Evolutionary conservation across 2,113 vertebrate species (phyloP), one percentile per base, ranked within the genome.

Genomic region (Rhineura floridana): DNA sequence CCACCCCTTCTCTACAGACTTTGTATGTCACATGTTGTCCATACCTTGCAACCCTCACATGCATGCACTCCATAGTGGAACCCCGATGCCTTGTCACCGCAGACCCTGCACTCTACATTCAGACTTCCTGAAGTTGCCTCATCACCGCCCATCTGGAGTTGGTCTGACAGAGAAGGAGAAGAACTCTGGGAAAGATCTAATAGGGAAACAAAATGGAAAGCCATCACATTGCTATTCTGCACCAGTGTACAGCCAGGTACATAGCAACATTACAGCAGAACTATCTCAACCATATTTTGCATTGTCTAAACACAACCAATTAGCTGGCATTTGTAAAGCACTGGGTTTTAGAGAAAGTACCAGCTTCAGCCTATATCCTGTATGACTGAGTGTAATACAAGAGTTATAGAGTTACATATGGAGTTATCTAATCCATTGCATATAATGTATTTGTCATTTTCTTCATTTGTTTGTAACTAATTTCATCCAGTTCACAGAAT

Each of bases 41-140:
- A 12, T 97, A 99, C 99, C 98, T 99, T 99, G 93, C 99, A 99
- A 85, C 98, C 99, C 94, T 99, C 99, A 0, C 99, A 99, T 15
- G 99, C 99, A 0, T 99, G 99, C 21, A 99, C 98, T 0, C 99
- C 99, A 0, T 99, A 99, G 97, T 99, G 99, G 91, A 99, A 99
- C 55, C 99, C 99, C 0, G 99, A 99, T 30, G 99, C 99, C 95
- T 97, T 98, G 97, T 99, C 99, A 73, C 98, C 98, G 1, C 98
- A 99, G 91, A 99, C 98, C 55, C 98, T 98, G 93, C 99, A 99
- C 94, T 99, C 98, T 94, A 99, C 97, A 7, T 96, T 98, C 92
- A 99, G 98, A 0, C 95, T 97, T 75, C 97, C 84, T 6, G 93
- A 91, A 0, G 97, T 88, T 21, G 92, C 95, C 80, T 98, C 98